Conservation (phyloP, 2,113 vertebrate genomes). For the rabbit (Oryctolagus cuniculus) region mOryCun1.1 NC_091442.1:56243001-56243500, state of each 20-base stretch:
- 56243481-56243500: constrained; percentile 5
- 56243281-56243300: constrained; percentile 83
- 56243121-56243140: constrained; percentile 53
- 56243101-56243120: constrained; percentile 73
- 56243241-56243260: constrained; percentile 53
- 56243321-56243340: constrained; percentile 81
- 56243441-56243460: constrained; percentile 41
- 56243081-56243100: constrained; percentile 77
- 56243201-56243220: constrained; percentile 61
- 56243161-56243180: neutral
- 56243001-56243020: constrained; percentile 45
- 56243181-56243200: constrained; percentile 40
- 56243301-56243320: constrained; percentile 86
- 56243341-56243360: constrained; percentile 83
- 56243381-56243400: constrained; percentile 81
- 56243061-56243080: constrained; percentile 81
- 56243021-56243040: constrained; percentile 80
- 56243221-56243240: neutral
- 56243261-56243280: constrained; percentile 75
- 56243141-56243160: neutral
- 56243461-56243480: neutral
- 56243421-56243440: neutral
- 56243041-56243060: constrained; percentile 79
- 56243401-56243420: constrained; percentile 63
- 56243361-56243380: constrained; percentile 81